A percentile compares a stretch with the other conserved stretches of the same genome.
Evolutionary conservation across 2,113 vertebrate genomes (phyloP).

Genomic region (Pao palembangensis): DNA sequence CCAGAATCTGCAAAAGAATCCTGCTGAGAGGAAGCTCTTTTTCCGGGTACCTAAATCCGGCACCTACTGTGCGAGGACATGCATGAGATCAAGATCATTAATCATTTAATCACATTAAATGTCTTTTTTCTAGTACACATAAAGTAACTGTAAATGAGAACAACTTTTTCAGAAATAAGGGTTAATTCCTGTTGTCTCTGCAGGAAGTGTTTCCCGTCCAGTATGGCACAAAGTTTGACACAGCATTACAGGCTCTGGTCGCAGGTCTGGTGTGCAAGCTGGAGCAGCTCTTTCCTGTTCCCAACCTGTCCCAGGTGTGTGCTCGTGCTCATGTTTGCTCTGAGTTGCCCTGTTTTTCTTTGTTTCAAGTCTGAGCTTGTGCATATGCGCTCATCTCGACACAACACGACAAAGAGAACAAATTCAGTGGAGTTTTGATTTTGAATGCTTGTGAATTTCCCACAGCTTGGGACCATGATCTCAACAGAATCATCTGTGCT

Average conservation of each 20-base stretch:
- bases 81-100: too few relatives aligned
- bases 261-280: conserved; percentile 69
- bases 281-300: conserved; percentile 70
- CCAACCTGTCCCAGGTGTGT: conserved; percentile 67
- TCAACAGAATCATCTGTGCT: conserved; percentile 56
- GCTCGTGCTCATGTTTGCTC: neutral
- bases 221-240: conserved; percentile 68
- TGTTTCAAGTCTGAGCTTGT: neutral
- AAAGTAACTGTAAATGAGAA: neutral
- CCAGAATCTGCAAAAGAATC: conserved; percentile 64
- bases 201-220: conserved; percentile 70
- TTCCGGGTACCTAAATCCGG: conserved; percentile 51
- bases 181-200: neutral
- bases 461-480: conserved; percentile 73
- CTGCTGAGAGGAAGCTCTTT: conserved; percentile 57
- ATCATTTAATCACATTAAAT: too few relatives aligned
- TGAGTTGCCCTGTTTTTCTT: neutral
- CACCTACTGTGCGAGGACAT: neutral
- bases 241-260: conserved; percentile 61
- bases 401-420: too few relatives aligned
- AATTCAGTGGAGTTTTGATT: neutral
- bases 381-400: too few relatives aligned
- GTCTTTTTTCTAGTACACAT: neutral
- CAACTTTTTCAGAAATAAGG: neutral
- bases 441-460: neutral